Evolutionary conservation across 2,797 vertebrate genomes (phyloP).

Genomic region (Melanotaenia nigrans): DNA sequence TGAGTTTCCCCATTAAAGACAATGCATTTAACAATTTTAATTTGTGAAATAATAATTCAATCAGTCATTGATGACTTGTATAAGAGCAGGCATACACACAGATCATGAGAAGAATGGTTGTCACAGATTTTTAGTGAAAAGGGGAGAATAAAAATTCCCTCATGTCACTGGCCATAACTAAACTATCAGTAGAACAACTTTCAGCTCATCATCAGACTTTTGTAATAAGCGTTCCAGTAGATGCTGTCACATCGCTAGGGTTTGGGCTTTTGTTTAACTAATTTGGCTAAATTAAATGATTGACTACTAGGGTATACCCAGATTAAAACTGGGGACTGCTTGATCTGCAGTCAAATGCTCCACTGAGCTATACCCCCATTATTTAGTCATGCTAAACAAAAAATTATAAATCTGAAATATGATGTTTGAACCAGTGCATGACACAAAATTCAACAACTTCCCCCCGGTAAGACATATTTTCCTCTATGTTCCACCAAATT

Average conservation of each 20-base stretch:
- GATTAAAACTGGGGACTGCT: constrained; percentile 74
- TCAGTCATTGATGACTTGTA: not conserved
- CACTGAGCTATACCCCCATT: constrained; percentile 30
- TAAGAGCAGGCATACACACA: not conserved
- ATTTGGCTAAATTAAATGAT: too few relatives aligned
- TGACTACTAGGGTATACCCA: not conserved
- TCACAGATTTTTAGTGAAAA: not conserved
- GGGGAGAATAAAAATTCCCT: not conserved
- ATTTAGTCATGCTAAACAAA: not conserved
- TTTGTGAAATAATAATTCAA: not conserved
- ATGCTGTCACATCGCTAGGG: too few relatives aligned
- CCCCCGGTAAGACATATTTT: not conserved
- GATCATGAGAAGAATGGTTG: not conserved
- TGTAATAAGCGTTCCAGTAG: too few relatives aligned
- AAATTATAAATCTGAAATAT: not conserved
- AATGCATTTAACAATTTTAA: not conserved
- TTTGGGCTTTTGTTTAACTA: too few relatives aligned
- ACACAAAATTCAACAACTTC: not conserved
- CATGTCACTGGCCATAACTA: not conserved
- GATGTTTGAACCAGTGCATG: not conserved
- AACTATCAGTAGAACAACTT: too few relatives aligned
- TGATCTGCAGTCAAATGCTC: constrained; percentile 76
- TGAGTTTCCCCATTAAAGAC: constrained; percentile 73
- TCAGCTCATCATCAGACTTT: not conserved
- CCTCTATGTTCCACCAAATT: not conserved